Percentiles rank a stretch among this genome's conserved stretches.
Evolutionary conservation across 2,797 vertebrate genomes (phyloP).

Genomic region (Lophotriccus pileatus): DNA sequence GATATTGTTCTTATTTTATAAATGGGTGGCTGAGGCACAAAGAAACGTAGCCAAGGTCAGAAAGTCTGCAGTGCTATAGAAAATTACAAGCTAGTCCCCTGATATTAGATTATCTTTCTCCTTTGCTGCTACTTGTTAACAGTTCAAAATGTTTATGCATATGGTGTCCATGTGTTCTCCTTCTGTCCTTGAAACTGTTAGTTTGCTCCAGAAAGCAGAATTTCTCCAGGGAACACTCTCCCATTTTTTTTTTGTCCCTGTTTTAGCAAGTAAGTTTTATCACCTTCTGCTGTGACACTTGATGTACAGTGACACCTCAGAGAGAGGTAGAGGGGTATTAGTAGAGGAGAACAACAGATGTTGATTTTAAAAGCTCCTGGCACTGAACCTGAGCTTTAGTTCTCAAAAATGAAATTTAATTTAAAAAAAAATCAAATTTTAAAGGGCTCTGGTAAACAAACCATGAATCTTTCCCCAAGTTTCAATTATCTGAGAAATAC

Average conservation of each 20-base stretch:
- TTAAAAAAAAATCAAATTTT: neutral
- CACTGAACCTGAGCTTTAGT: neutral
- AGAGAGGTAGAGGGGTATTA: neutral
- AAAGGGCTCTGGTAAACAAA: neutral
- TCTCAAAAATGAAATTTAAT: neutral
- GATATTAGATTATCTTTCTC: slow-evolving; percentile 4
- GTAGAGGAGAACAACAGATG: neutral
- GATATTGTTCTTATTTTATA: neutral
- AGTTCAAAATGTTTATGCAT: neutral
- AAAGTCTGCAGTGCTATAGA: neutral
- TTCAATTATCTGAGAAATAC: neutral
- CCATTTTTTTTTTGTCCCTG: neutral
- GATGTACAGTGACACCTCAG: accelerated
- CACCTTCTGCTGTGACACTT: neutral
- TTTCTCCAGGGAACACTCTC: neutral
- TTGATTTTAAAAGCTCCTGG: neutral
- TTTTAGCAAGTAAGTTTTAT: neutral
- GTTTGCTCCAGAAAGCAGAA: neutral
- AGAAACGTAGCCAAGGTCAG: neutral
- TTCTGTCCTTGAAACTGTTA: neutral
- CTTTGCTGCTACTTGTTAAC: slow-evolving; percentile 12
- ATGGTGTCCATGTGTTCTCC: neutral
- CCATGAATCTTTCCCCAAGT: neutral
- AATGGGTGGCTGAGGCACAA: neutral
- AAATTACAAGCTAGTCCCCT: neutral